Base-by-base conservation (phyloP, 2,113 vertebrate species). In the Cichladusa arquata region DNA sequence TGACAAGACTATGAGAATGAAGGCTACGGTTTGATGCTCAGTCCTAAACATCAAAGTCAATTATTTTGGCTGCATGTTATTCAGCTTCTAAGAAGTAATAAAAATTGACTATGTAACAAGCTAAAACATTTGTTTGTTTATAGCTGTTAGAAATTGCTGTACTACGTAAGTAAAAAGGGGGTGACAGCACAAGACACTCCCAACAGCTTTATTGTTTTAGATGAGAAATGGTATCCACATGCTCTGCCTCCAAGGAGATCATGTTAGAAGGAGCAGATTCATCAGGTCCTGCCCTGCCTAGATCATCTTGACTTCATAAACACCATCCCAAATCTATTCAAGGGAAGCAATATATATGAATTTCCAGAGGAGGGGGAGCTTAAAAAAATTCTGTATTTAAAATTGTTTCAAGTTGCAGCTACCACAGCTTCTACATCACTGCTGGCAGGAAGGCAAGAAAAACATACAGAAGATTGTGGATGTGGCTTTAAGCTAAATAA, bases 61-160 rank as follows among this genome's bases (percentile, higher is more conserved):
- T 54, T 62, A 42, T 72, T 95, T 47, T 62, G 50, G 42, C 47
- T 92, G 22, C 47, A 40, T 8, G 14, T 58, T 80, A 66, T 44
- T 86, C 67, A 77, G 56, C n/a, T 85, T 40, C 51, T 80, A 80
- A 83, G 72, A 88, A 77, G 58, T 50, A 92, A 92, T 94, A 95
- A 93, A 96, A 92, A 88, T 56, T 22, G 85, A 73, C 64, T 88
- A 84, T 31, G n/a, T 33, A 76, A 72, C 40, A 77, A 91, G 31
- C 31, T 73, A 54, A 92, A 94, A 31, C 38, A 79, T 74, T 86
- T 90, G 34, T 54, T 92, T 93, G 24, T 70, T 93, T 88, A 69
- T 42, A 88, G 71, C 47, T 22, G 15, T 53, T 82, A 70, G 36
- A 88, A 90, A 88, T 20, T 60, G 31, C 34, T 77, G 38, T 6